Conservation (phyloP, 1,140 invertebrate genomes). For the Pseudoatta argentina region DNA sequence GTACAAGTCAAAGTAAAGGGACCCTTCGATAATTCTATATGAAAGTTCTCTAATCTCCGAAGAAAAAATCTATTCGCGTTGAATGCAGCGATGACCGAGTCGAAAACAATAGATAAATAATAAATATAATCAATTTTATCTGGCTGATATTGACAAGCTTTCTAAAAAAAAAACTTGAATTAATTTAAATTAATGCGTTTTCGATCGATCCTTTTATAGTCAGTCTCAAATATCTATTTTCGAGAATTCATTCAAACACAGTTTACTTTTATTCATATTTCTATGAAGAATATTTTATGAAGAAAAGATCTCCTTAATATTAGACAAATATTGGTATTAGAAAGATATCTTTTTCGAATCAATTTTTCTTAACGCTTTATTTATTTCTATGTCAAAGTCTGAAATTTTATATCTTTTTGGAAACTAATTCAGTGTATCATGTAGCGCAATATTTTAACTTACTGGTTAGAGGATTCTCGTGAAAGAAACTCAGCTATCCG, state of each 20-base stretch:
- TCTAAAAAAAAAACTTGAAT: not conserved
- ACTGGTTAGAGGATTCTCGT: conserved; percentile 1
- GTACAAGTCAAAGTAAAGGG: conserved; percentile 81
- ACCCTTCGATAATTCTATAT: not conserved
- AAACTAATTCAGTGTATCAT: not conserved
- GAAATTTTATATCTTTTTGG: not conserved
- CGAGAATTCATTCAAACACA: not conserved
- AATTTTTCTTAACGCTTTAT: not conserved
- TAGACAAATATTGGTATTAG: not conserved
- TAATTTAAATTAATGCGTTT: conserved; percentile 4
- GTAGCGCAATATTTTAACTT: conserved; percentile 21
- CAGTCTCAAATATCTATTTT: not conserved
- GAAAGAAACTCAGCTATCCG: conserved; percentile 8
- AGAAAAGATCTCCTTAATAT: conserved; percentile 5
- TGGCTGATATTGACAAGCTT: conserved; percentile 3
- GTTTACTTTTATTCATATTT: not conserved
- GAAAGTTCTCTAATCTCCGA: conserved; percentile 34
- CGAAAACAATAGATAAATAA: not conserved
- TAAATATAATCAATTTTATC: conserved; percentile 23
- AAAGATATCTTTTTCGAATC: not conserved
- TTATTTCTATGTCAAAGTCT: not conserved
- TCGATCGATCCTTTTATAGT: not conserved
- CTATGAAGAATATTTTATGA: not conserved
- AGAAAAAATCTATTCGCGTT: conserved; percentile 4
- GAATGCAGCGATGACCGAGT: not conserved